phyloP scores from a whole-genome alignment of 30 jellyfish, hydroid and myxozoan genomes.

The Mastigias papua region DNA sequence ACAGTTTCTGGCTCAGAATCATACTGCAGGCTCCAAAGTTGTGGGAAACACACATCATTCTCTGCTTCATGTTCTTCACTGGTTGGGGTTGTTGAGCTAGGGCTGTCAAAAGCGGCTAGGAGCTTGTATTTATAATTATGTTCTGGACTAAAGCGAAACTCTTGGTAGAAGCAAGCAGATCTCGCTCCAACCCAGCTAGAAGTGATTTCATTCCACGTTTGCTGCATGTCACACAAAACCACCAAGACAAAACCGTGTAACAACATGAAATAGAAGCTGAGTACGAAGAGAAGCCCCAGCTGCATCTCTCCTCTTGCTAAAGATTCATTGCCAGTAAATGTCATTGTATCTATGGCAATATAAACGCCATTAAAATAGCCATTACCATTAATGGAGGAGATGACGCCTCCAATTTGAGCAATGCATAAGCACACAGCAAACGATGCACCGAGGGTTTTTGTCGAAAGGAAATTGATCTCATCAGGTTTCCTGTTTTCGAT shows the following conservation, averaged over 20 bases:
- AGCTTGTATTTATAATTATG: constrained; percentile 55
- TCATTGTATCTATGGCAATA: constrained; percentile 50
- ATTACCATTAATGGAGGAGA: not conserved
- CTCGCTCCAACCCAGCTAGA: not conserved
- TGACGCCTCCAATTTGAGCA: constrained; percentile 42
- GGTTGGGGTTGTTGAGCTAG: constrained; percentile 19
- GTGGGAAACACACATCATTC: constrained; percentile 46
- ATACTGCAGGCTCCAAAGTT: constrained; percentile 29
- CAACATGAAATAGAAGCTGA: constrained; percentile 37
- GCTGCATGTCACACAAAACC: constrained; percentile 28
- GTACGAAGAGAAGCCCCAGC: constrained; percentile 29
- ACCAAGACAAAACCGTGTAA: constrained; percentile 52
- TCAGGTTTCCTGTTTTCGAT: constrained; percentile 12
- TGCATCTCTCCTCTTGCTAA: constrained; percentile 17
- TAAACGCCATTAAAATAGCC: constrained; percentile 56
- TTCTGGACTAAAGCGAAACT: not conserved
- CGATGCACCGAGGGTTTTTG: constrained; percentile 33
- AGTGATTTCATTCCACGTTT: constrained; percentile 43
- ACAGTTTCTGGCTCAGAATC: constrained; percentile 35
- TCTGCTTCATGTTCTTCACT: constrained; percentile 33
- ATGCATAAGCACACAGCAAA: constrained; percentile 32
- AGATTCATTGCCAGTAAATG: constrained; percentile 60
- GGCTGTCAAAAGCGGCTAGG: constrained; percentile 69
- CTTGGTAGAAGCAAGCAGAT: constrained; percentile 8
- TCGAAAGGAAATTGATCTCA: constrained; percentile 14